Evolutionary conservation across 2,797 vertebrate genomes (phyloP).

Genomic region (Phrynocephalus guinanensis): DNA sequence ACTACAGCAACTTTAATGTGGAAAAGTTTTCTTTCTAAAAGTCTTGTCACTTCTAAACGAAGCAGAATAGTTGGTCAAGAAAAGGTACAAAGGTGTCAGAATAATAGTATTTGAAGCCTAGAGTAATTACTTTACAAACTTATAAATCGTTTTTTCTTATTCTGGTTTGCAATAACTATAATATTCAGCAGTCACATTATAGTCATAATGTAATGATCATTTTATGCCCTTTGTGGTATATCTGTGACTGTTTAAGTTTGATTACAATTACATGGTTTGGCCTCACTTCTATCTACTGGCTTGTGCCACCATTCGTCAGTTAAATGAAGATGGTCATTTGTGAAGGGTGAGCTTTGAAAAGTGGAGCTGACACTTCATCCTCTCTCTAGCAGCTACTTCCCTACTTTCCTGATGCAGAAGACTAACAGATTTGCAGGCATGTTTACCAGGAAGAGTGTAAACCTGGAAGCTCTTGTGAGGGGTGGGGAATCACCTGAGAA

Average conservation of each 20-base stretch:
- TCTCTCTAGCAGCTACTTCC: neutral
- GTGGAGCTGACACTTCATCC: neutral
- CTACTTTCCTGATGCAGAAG: no score
- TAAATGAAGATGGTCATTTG: neutral
- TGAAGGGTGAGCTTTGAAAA: neutral
- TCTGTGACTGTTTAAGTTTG: neutral
- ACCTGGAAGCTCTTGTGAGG: neutral
- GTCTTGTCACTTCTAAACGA: neutral
- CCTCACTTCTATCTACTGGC: neutral
- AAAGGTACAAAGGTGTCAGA: neutral
- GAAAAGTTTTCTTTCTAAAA: neutral
- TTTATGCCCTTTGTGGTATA: neutral
- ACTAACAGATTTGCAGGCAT: no score
- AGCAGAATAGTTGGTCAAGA: neutral
- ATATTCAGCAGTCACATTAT: neutral
- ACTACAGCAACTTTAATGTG: neutral
- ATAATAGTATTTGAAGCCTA: neutral
- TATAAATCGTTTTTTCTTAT: neutral
- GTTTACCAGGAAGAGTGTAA: neutral
- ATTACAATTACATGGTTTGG: neutral
- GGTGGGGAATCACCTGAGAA: neutral
- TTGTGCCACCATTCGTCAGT: neutral
- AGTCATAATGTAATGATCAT: neutral
- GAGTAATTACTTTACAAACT: neutral
- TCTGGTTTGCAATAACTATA: neutral